phyloP scores from a whole-genome alignment of 2,113 vertebrate genomes.

The Prunella fulvescens region DNA sequence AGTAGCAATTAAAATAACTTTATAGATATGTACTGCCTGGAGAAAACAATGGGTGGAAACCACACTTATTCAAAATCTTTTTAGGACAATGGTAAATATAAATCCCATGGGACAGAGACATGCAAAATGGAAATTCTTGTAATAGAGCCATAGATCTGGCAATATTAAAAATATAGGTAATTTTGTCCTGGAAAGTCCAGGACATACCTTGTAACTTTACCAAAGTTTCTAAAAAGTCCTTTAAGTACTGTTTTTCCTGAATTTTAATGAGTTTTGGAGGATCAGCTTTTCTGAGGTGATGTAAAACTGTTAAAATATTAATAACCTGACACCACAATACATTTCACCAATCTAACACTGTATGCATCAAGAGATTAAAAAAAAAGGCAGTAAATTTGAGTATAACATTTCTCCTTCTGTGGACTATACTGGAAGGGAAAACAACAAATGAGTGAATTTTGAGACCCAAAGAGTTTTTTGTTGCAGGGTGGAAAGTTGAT shows the following conservation, averaged over 20 bases:
- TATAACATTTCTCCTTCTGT: background rate
- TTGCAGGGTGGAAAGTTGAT: background rate
- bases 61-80: background rate
- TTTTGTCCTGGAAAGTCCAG: background rate
- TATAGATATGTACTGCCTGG: background rate
- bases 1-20: background rate
- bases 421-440: background rate
- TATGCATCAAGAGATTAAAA: background rate
- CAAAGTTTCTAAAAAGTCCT: background rate
- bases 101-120: background rate
- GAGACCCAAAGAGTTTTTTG: background rate
- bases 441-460: background rate
- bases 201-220: background rate
- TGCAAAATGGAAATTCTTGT: background rate
- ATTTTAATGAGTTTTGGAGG: background rate
- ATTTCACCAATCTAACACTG: background rate
- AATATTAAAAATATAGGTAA: background rate
- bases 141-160: background rate
- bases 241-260: background rate
- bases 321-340: background rate
- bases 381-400: background rate
- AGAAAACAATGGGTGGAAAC: background rate
- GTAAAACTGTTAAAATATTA: background rate
- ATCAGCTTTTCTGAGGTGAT: background rate
- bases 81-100: background rate